phyloP scores from a whole-genome alignment of 2,797 vertebrate species.

The Phalloptychus januarius region DNA sequence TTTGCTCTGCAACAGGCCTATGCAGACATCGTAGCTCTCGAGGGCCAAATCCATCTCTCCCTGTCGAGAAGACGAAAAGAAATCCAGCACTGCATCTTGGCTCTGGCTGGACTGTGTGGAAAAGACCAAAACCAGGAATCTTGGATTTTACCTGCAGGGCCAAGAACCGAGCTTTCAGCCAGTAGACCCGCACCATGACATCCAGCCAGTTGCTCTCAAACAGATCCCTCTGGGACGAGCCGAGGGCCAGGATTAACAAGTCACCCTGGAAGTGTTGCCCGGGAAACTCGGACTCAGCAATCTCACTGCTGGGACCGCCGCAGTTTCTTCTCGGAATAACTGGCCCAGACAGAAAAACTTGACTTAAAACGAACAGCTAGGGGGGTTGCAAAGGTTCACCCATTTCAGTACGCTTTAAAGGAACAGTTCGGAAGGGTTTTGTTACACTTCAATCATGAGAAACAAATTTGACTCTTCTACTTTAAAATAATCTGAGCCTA shows the following conservation, averaged over 20 bases:
- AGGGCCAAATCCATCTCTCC: conserved; percentile 96
- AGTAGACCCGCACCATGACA: conserved; percentile 91
- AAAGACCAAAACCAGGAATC: neutral
- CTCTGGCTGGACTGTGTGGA: conserved; percentile 2
- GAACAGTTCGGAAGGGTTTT: neutral
- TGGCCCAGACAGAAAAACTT: conserved; percentile 46
- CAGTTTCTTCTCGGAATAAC: conserved; percentile 84
- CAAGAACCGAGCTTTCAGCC: conserved; percentile 94
- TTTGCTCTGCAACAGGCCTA: conserved; percentile 87
- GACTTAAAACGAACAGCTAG: neutral
- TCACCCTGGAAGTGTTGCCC: conserved; percentile 91
- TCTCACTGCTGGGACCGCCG: conserved; percentile 71
- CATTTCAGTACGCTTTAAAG: neutral
- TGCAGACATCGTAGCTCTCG: conserved; percentile 95
- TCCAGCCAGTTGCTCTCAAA: conserved; percentile 91
- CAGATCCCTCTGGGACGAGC: conserved; percentile 91
- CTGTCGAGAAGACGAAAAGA: conserved; percentile 70
- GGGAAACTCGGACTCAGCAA: conserved; percentile 85
- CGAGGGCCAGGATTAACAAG: conserved; percentile 88
- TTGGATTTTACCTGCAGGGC: conserved; percentile 87
- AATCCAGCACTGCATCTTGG: neutral
- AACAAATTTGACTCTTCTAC: neutral
- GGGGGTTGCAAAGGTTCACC: neutral
- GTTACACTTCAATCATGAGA: neutral
- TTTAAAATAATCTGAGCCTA: neutral